phyloP scores from a whole-genome alignment of 2,888 invertebrate genomes.

The Meta bourneti region DNA sequence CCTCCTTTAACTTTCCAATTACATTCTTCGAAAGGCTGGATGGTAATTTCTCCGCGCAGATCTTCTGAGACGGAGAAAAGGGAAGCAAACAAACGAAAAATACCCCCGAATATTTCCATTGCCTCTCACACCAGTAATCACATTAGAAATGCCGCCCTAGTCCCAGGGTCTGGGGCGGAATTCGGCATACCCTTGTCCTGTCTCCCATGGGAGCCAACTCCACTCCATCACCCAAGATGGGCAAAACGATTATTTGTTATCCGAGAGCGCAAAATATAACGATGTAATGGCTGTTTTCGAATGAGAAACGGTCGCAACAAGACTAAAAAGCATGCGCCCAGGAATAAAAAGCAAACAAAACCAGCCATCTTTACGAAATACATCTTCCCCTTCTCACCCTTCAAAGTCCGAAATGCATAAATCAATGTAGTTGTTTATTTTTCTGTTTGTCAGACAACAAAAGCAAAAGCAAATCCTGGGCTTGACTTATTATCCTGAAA shows the following conservation, averaged over 20 bases:
- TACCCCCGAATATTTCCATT: too few relatives aligned
- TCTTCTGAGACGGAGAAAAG: too few relatives aligned
- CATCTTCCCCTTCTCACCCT: not conserved
- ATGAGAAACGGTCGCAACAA: not conserved
- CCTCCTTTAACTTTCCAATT: too few relatives aligned
- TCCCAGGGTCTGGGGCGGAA: not conserved
- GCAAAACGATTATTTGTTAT: conserved; percentile 40
- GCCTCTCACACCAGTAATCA: conserved; percentile 3
- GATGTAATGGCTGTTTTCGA: conserved; percentile 52
- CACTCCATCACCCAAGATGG: conserved; percentile 47
- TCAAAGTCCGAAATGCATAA: conserved; percentile 15
- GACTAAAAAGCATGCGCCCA: not conserved
- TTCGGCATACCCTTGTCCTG: not conserved
- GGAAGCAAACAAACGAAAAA: too few relatives aligned
- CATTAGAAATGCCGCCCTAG: not conserved
- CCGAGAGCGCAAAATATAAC: conserved; percentile 30
- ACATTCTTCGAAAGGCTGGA: too few relatives aligned
- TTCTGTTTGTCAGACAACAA: conserved; percentile 8
- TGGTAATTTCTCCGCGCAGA: too few relatives aligned
- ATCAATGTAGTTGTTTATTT: conserved; percentile 59
- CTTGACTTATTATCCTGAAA: conserved; percentile 37
- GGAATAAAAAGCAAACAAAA: conserved; percentile 18
- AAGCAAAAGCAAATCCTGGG: conserved; percentile 40
- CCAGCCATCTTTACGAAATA: not conserved
- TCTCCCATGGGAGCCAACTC: not conserved